Conservation (phyloP, 1,140 invertebrate genomes). For the Anadara kagoshimensis region DNA sequence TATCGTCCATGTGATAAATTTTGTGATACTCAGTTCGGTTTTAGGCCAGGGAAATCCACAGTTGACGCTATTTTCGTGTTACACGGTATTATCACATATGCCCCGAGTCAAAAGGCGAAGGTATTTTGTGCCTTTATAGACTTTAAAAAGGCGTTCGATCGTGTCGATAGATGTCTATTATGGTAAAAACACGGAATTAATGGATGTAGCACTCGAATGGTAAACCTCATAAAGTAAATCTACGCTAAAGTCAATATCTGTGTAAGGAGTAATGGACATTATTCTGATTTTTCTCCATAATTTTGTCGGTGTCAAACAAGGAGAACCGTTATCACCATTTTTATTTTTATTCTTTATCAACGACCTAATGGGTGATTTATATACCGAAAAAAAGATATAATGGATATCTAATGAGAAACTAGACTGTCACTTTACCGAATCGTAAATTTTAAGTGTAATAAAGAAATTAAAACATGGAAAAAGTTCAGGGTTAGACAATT, state of each 20-base stretch:
- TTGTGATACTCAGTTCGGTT: not conserved
- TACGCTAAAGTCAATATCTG: not conserved
- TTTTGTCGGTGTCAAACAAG: not conserved
- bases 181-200: not conserved
- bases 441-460: too few species aligned
- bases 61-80: conserved; percentile 1
- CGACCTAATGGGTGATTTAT: conserved; percentile 2
- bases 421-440: too few species aligned
- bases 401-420: too few species aligned
- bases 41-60: not conserved
- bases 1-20: too few species aligned
- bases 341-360: conserved; percentile 1
- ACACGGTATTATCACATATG: not conserved
- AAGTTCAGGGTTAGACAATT: too few species aligned
- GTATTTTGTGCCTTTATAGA: not conserved
- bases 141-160: conserved; percentile 7
- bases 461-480: too few species aligned
- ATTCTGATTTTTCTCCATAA: not conserved
- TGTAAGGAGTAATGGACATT: not conserved
- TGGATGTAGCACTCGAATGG: not conserved
- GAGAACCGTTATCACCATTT: not conserved
- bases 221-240: not conserved
- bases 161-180: not conserved
- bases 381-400: too few species aligned
- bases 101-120: not conserved